These are phyloP conservation scores for Elysia crispata DNA, from an alignment of 2,888 invertebrate species.

Conservation along the genomic window DNA sequence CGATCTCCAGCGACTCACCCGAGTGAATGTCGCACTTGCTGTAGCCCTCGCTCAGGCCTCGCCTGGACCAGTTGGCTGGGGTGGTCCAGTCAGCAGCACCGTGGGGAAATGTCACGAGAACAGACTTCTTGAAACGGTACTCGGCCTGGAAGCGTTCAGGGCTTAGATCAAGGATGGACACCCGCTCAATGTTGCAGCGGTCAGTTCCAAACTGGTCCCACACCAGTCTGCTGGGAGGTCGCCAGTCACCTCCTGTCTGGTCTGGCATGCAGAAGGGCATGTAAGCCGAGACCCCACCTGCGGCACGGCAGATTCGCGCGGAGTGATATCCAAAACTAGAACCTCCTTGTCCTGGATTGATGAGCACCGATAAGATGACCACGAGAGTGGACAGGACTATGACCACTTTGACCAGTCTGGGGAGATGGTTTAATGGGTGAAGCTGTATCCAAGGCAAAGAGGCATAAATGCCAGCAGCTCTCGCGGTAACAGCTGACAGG, in stretches of 20 bases:
- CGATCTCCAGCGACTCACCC: conserved; percentile 70
- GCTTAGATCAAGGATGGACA: conserved; percentile 56
- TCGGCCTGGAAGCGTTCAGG: conserved; percentile 62
- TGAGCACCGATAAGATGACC: no score
- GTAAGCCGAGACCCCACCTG: no score
- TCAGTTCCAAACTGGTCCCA: conserved; percentile 53
- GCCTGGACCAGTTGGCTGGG: conserved; percentile 62
- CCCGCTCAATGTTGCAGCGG: conserved; percentile 64
- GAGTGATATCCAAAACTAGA: no score
- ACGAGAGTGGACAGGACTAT: no score
- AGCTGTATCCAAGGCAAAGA: no score
- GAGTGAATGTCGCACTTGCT: conserved; percentile 64
- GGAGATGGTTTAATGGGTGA: no score
- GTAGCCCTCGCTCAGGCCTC: conserved; percentile 51
- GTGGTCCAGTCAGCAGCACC: conserved; percentile 70
- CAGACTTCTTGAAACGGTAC: conserved; percentile 65
- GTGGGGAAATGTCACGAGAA: conserved; percentile 66
- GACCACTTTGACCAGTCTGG: no score
- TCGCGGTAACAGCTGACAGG: no score
- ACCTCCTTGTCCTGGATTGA: no score
- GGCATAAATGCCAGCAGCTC: no score
- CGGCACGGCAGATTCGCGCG: no score
- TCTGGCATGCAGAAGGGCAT: no score
- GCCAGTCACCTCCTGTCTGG: conserved; percentile 58
- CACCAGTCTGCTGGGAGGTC: conserved; percentile 55